These are phyloP conservation scores for Pteromalus puparum DNA, from an alignment of 1,140 invertebrate species.

Conservation along the genomic window DNA sequence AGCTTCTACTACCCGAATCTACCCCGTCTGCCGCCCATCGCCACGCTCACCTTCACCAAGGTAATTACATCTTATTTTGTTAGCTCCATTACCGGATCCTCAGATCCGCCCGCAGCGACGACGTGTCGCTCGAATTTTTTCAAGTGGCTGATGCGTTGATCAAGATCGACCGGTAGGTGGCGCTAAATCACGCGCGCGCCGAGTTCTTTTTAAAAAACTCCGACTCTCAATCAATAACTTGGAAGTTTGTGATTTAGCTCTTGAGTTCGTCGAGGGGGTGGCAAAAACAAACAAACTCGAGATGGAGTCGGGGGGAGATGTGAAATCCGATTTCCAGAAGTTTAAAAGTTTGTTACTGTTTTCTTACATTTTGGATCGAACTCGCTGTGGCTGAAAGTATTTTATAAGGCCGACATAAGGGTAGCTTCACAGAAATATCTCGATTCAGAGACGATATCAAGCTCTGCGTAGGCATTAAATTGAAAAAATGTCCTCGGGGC, in stretches of 20 bases:
- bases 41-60: conserved; percentile 92
- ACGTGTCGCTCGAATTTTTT: too few relatives aligned
- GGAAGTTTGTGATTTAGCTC: conserved; percentile 18
- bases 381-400: background rate
- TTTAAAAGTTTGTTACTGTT: conserved; percentile 24
- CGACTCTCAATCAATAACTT: conserved; percentile 20
- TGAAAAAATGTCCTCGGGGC: too few relatives aligned
- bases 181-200: too few relatives aligned
- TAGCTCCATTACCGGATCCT: conserved; percentile 30
- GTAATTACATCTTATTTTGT: conserved; percentile 76
- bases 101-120: too few relatives aligned
- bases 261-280: background rate
- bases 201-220: background rate
- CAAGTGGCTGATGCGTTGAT: too few relatives aligned
- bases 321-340: conserved; percentile 24
- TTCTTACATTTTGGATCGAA: background rate
- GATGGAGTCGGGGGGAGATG: background rate
- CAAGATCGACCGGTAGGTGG: too few relatives aligned
- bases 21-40: conserved; percentile 91
- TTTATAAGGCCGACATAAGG: too few relatives aligned
- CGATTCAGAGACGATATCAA: too few relatives aligned
- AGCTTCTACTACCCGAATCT: conserved; percentile 96
- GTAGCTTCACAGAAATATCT: too few relatives aligned
- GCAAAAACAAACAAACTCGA: conserved; percentile 1
- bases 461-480: too few relatives aligned